Percentiles rank a stretch among this genome's conserved stretches.
Evolutionary conservation across 2,888 invertebrate species (phyloP).

Genomic region (Masnerella sp.): DNA sequence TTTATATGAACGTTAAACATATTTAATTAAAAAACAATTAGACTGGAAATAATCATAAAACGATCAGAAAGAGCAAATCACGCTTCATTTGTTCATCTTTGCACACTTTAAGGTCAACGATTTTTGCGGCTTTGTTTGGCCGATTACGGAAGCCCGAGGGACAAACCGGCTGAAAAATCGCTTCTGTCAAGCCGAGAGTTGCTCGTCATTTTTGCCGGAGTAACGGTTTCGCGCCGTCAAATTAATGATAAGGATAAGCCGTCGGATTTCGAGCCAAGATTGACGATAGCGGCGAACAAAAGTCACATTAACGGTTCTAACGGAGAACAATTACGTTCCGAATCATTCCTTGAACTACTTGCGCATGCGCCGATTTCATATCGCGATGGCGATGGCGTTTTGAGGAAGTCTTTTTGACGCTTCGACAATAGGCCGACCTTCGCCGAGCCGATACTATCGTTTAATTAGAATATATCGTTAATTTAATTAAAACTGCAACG

Average conservation of each 20-base stretch:
- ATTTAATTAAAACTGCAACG: slow-evolving; percentile 4
- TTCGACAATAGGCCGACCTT: slow-evolving; percentile 14
- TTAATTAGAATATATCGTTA: slow-evolving; percentile 12
- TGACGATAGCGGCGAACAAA: slow-evolving; percentile 23
- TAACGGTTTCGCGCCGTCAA: slow-evolving; percentile 19
- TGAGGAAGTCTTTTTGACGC: slow-evolving; percentile 17
- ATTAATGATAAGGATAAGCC: slow-evolving; percentile 28
- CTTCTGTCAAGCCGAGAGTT: slow-evolving; percentile 12
- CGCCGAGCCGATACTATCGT: background rate
- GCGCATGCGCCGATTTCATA: slow-evolving; percentile 3
- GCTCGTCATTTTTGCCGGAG: slow-evolving; percentile 8
- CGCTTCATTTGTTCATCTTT: slow-evolving; percentile 33
- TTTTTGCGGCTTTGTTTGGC: slow-evolving; percentile 40
- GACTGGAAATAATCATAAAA: too few relatives aligned
- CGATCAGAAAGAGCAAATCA: too few relatives aligned
- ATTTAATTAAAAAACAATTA: too few relatives aligned
- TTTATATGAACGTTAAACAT: too few relatives aligned
- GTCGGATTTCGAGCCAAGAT: slow-evolving; percentile 10
- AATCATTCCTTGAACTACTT: slow-evolving; percentile 38
- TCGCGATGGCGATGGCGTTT: slow-evolving; percentile 21
- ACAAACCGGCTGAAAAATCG: slow-evolving; percentile 3
- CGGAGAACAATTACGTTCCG: slow-evolving; percentile 31
- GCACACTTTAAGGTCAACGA: slow-evolving; percentile 34
- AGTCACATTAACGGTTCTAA: slow-evolving; percentile 45
- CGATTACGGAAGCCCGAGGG: slow-evolving; percentile 37